Percentiles rank a stretch among this genome's conserved stretches.
These are phyloP conservation scores for Carposina sasakii DNA, from an alignment of 1,140 invertebrate species.

Conservation along the genomic window DNA sequence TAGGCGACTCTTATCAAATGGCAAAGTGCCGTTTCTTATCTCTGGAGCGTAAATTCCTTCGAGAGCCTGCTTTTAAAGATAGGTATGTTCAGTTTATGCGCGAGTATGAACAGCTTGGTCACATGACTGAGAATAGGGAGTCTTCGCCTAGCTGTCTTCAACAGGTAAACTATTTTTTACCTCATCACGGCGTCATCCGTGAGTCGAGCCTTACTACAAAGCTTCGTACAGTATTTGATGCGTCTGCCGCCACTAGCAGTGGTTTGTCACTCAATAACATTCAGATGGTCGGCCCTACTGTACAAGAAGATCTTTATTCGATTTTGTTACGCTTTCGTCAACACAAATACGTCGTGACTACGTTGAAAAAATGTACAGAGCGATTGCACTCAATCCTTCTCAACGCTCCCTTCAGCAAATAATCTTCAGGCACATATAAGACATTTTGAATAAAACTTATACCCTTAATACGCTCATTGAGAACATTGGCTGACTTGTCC, in stretches of 20 bases:
- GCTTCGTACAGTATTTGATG: constrained; percentile 35
- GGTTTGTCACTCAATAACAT: constrained; percentile 21
- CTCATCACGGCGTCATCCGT: constrained; percentile 41
- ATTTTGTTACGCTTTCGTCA: constrained; percentile 32
- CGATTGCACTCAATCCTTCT: neutral
- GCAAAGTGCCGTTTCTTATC: constrained; percentile 5
- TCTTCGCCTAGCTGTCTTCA: neutral
- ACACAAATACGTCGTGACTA: constrained; percentile 24
- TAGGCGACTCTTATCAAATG: constrained; percentile 8
- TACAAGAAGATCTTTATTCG: constrained; percentile 41
- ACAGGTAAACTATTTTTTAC: constrained; percentile 34
- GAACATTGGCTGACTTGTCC: neutral
- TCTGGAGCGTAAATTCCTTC: constrained; percentile 6
- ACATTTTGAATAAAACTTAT: neutral
- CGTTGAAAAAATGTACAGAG: neutral
- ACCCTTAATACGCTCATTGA: constrained; percentile 4
- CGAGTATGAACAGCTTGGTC: constrained; percentile 4
- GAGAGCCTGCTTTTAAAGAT: constrained; percentile 7
- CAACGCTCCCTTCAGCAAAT: neutral
- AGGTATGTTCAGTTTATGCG: constrained; percentile 8
- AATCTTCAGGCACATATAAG: neutral
- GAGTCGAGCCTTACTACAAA: constrained; percentile 27
- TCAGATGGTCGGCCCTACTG: constrained; percentile 33
- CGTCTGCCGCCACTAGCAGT: constrained; percentile 14
- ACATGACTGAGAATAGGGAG: constrained; percentile 6